Conservation (phyloP, 2,888 invertebrate species). For the Cenopis cana region DNA sequence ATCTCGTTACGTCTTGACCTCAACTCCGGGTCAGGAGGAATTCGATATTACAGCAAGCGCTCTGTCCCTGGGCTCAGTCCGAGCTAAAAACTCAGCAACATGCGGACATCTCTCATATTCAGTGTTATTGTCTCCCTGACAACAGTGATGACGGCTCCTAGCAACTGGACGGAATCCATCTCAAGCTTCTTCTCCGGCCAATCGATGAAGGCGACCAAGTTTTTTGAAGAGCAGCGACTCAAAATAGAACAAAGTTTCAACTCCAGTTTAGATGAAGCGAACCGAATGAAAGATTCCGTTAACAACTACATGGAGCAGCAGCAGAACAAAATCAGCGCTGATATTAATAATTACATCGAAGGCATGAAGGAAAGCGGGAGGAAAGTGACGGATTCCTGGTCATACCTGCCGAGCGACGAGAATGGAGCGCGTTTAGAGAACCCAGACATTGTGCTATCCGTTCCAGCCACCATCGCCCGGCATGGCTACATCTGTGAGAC, state of each 20-base stretch:
- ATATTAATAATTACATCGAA: conserved; percentile 65
- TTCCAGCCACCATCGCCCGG: conserved; percentile 71
- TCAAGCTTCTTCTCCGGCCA: conserved; percentile 47
- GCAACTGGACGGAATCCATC: conserved; percentile 48
- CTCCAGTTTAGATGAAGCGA: conserved; percentile 55
- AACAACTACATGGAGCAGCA: conserved; percentile 65
- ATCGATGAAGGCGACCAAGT: conserved; percentile 33
- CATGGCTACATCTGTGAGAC: conserved; percentile 90
- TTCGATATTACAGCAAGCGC: conserved; percentile 52
- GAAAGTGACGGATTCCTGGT: conserved; percentile 61
- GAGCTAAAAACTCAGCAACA: conserved; percentile 48
- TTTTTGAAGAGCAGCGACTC: conserved; percentile 54
- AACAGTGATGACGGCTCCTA: conserved; percentile 44
- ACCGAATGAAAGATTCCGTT: conserved; percentile 61
- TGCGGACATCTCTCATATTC: conserved; percentile 28
- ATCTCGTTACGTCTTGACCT: conserved; percentile 53
- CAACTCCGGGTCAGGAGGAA: conserved; percentile 56
- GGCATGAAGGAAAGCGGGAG: conserved; percentile 61
- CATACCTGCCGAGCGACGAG: conserved; percentile 58
- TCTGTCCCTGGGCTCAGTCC: conserved; percentile 51
- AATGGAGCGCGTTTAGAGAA: conserved; percentile 57
- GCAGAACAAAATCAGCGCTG: conserved; percentile 60
- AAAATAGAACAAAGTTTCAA: conserved; percentile 54
- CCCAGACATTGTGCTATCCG: conserved; percentile 68
- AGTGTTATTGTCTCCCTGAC: conserved; percentile 43